Percentiles rank a stretch among this genome's conserved stretches.
Evolutionary conservation across 1,140 invertebrate genomes (phyloP).

Genomic region (Mycetomoellerius zeteki): DNA sequence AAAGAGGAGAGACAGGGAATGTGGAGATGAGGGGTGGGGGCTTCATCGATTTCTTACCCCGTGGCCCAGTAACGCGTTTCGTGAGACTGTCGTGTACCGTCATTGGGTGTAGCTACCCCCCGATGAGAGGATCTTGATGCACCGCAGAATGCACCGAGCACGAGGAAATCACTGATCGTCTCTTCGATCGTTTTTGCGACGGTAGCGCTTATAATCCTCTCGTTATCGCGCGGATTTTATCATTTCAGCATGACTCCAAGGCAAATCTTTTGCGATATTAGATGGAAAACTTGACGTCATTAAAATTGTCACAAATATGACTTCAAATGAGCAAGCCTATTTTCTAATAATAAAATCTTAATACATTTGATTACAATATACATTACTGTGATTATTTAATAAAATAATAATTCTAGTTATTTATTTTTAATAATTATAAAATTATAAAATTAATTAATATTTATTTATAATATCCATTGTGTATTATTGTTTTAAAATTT

Average conservation of each 20-base stretch:
- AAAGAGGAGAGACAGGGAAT: slow-evolving; percentile 45
- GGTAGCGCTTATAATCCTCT: slow-evolving; percentile 3
- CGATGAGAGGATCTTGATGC: slow-evolving; percentile 40
- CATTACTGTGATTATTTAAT: neutral
- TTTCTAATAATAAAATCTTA: neutral
- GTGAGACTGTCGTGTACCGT: slow-evolving; percentile 61
- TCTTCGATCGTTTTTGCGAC: slow-evolving; percentile 22
- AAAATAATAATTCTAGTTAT: neutral
- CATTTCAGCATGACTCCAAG: neutral
- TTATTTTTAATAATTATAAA: neutral
- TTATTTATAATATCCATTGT: neutral
- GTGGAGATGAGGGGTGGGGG: slow-evolving; percentile 75
- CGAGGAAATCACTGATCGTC: slow-evolving; percentile 37
- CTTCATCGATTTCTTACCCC: slow-evolving; percentile 86
- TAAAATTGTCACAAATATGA: neutral
- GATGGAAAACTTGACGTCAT: neutral
- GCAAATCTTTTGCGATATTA: neutral
- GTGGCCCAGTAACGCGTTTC: slow-evolving; percentile 84
- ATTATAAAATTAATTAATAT: neutral
- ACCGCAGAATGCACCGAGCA: slow-evolving; percentile 17
- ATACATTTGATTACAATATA: neutral
- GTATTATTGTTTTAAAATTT: neutral
- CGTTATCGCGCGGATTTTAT: slow-evolving; percentile 17
- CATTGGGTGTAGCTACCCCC: slow-evolving; percentile 63
- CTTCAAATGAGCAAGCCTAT: neutral